Percentiles rank a stretch among this genome's conserved stretches.
Evolutionary conservation across 2,113 vertebrate species (phyloP).

Genomic region (Clarias magur): DNA sequence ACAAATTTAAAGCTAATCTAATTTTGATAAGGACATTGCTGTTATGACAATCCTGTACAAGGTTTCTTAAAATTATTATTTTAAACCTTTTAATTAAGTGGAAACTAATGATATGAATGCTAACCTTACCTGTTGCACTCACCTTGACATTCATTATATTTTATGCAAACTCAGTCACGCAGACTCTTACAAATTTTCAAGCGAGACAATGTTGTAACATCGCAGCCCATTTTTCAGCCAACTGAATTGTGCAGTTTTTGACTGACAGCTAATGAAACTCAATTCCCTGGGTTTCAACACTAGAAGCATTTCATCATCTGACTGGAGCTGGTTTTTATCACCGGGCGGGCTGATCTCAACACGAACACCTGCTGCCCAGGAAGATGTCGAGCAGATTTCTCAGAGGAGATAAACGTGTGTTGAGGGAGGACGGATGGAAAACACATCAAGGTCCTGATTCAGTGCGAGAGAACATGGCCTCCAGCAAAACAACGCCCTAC

Average conservation of each 20-base stretch:
- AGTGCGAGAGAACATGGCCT: background rate
- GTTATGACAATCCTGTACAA: background rate
- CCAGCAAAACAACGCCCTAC: background rate
- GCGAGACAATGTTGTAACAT: background rate
- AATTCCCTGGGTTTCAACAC: background rate
- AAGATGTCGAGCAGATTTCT: constrained; percentile 27
- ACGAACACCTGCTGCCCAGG: constrained; percentile 23
- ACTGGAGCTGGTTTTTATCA: constrained; percentile 4
- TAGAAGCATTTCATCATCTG: constrained; percentile 16
- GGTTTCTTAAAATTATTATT: no score
- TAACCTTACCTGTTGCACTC: background rate
- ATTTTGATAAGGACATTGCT: background rate
- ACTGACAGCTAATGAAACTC: constrained; percentile 16
- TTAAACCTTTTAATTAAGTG: background rate
- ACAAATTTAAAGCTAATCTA: background rate
- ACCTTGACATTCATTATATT: background rate
- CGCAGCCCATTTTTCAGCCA: background rate
- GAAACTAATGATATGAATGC: background rate
- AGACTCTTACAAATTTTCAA: background rate
- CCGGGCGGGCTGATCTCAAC: background rate
- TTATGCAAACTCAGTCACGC: background rate
- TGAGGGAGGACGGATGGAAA: constrained; percentile 1
- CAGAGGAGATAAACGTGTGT: constrained; percentile 25
- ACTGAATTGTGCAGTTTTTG: background rate
- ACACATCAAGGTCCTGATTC: constrained; percentile 41